These are phyloP conservation scores for Tipula vernalis DNA, from an alignment of 2,888 invertebrate genomes.

Conservation along the genomic window DNA sequence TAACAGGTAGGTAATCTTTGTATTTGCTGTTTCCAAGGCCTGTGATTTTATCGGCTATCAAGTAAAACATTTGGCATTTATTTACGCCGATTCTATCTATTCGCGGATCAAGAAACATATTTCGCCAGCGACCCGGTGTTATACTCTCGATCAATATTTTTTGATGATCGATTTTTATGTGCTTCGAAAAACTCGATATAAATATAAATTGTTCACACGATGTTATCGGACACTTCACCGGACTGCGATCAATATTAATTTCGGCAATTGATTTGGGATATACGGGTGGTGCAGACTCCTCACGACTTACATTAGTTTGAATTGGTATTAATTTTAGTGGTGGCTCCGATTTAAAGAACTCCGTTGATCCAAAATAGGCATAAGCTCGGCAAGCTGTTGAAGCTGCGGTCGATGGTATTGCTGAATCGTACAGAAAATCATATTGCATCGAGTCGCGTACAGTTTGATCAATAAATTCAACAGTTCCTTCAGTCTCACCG, in stretches of 20 bases:
- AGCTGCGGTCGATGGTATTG: not conserved
- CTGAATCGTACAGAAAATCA: not conserved
- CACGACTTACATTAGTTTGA: not conserved
- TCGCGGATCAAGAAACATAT: slow-evolving; percentile 26
- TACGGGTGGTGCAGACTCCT: not conserved
- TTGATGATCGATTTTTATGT: slow-evolving; percentile 25
- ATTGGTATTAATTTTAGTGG: not conserved
- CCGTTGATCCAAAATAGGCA: not conserved
- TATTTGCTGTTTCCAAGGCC: slow-evolving; percentile 22
- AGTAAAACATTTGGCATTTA: slow-evolving; percentile 25
- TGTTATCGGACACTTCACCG: slow-evolving; percentile 25
- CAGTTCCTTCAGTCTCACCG: not conserved
- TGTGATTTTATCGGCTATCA: slow-evolving; percentile 24
- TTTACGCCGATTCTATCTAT: slow-evolving; percentile 18
- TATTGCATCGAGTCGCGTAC: not conserved
- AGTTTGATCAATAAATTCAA: not conserved
- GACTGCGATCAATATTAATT: slow-evolving; percentile 22
- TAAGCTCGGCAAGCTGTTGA: not conserved
- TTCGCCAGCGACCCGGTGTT: slow-evolving; percentile 22
- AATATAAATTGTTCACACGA: slow-evolving; percentile 23
- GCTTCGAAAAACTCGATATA: slow-evolving; percentile 27
- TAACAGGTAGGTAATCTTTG: slow-evolving; percentile 25
- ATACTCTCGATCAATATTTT: slow-evolving; percentile 26
- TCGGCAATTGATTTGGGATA: slow-evolving; percentile 10
- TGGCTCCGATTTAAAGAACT: not conserved